Conservation (phyloP, 1,140 invertebrate genomes). For the Conus ventricosus region DNA sequence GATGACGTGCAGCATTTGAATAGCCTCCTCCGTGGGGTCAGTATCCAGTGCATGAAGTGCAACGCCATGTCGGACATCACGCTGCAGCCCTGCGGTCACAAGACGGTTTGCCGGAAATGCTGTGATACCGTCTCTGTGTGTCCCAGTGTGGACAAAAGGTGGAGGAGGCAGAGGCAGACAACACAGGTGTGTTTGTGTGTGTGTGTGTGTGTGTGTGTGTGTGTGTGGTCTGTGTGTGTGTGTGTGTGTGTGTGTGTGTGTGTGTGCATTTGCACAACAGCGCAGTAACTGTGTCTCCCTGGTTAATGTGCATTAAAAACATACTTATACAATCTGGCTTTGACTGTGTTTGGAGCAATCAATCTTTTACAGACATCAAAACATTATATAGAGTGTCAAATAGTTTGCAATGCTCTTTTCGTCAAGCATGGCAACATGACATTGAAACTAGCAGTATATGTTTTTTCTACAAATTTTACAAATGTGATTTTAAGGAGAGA, state of each 20-base stretch:
- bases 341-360: too few species aligned
- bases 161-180: neutral
- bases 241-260: neutral
- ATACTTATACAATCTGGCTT: too few species aligned
- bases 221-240: conserved; percentile 20
- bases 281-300: too few species aligned
- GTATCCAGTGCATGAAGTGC: conserved; percentile 20
- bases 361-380: too few species aligned
- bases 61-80: conserved; percentile 22
- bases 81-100: conserved; percentile 31
- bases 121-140: neutral
- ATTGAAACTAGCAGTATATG: too few species aligned
- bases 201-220: neutral
- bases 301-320: too few species aligned
- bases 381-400: too few species aligned
- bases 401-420: too few species aligned
- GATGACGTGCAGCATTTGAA: neutral
- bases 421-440: too few species aligned
- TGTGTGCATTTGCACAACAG: too few species aligned
- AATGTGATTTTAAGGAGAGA: too few species aligned
- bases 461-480: too few species aligned
- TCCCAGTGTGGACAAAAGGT: conserved; percentile 8
- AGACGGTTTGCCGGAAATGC: conserved; percentile 21
- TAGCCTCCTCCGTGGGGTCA: neutral
- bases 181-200: neutral